A percentile compares a stretch with the other conserved stretches of the same genome.
Conservation (phyloP, 1,140 invertebrate genomes). For the Dreissena rostriformis region DNA sequence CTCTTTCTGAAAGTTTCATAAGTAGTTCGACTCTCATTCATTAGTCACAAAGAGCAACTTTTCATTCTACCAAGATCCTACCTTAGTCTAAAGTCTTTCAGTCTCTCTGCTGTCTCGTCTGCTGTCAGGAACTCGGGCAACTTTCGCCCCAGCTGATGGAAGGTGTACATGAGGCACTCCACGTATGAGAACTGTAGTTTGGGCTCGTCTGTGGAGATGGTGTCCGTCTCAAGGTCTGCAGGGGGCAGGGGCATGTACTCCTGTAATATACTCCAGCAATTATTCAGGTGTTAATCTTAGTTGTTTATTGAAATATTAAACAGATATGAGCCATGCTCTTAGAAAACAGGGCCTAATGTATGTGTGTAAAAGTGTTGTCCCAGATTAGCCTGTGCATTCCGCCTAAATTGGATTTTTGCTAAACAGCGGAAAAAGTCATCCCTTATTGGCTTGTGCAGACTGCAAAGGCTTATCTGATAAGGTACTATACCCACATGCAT, state of each 20-base stretch:
- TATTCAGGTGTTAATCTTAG: background rate
- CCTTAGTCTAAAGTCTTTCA: constrained; percentile 94
- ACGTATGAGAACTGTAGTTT: constrained; percentile 95
- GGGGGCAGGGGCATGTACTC: constrained; percentile 88
- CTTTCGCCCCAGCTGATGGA: constrained; percentile 93
- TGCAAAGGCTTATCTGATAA: too few species aligned
- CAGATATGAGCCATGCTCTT: background rate
- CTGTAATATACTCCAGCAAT: constrained; percentile 66
- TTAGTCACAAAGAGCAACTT: too few species aligned
- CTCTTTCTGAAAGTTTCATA: too few species aligned
- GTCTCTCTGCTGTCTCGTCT: constrained; percentile 87
- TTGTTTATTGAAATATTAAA: too few species aligned
- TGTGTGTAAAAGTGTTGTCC: background rate
- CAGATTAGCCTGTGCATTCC: background rate
- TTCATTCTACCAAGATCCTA: constrained; percentile 60
- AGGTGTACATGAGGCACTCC: constrained; percentile 94
- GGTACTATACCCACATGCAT: too few species aligned
- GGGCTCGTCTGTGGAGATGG: constrained; percentile 84
- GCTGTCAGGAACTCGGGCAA: constrained; percentile 89
- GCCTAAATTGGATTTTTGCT: too few species aligned
- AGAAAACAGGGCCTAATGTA: too few species aligned
- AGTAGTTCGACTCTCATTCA: too few species aligned
- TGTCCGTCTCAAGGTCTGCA: constrained; percentile 83
- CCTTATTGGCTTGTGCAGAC: too few species aligned
- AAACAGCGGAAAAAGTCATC: too few species aligned